These are phyloP conservation scores for Pterocles gutturalis DNA, from an alignment of 2,113 vertebrate genomes.

Conservation along the genomic window DNA sequence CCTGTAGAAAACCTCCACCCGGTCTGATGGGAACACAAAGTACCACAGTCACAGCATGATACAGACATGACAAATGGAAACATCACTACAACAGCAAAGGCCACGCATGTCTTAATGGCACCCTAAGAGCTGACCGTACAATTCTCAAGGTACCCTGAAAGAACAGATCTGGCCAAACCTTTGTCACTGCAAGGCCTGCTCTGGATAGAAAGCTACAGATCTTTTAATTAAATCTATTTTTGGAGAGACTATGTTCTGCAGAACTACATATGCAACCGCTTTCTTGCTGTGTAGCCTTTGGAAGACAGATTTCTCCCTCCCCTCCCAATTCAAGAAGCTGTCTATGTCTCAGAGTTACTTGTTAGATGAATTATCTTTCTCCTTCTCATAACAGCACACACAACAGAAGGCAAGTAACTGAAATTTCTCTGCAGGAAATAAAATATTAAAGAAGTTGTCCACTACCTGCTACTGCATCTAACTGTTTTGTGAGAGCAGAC, in stretches of 20 bases:
- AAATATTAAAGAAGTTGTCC: constrained; percentile 11
- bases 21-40: constrained; percentile 78
- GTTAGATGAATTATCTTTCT: neutral
- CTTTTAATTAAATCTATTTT: neutral
- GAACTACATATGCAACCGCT: neutral
- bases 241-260: neutral
- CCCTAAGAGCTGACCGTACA: neutral
- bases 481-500: constrained; percentile 89
- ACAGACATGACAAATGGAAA: constrained; percentile 25
- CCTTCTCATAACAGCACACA: neutral
- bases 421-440: neutral
- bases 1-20: constrained; percentile 89
- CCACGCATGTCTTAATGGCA: neutral
- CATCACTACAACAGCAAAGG: neutral
- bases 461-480: constrained; percentile 89
- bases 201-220: neutral
- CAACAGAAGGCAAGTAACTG: neutral
- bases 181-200: neutral
- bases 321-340: neutral
- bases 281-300: neutral
- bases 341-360: neutral
- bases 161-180: neutral
- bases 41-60: neutral
- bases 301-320: neutral
- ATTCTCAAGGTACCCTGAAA: neutral